A percentile compares a stretch with the other conserved stretches of the same genome.
These are phyloP conservation scores for Phyllotreta cruciferae DNA, from an alignment of 2,888 invertebrate genomes.

Conservation along the genomic window DNA sequence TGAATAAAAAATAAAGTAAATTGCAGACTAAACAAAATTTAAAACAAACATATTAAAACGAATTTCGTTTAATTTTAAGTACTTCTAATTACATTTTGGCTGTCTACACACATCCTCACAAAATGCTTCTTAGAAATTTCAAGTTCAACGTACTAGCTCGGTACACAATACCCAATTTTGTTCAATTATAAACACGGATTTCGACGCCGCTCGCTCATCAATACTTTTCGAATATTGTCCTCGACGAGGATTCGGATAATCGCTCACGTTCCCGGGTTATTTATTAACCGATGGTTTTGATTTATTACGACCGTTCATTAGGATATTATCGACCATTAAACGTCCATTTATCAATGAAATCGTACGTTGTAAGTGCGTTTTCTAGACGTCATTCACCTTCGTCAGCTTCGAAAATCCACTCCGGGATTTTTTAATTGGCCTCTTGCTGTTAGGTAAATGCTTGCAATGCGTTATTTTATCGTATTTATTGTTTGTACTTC, in stretches of 20 bases:
- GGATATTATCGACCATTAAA: slow-evolving; percentile 12
- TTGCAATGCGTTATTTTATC: neutral
- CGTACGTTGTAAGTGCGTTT: neutral
- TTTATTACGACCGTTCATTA: slow-evolving; percentile 11
- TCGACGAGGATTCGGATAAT: no score
- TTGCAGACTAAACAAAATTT: neutral
- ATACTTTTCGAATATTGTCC: no score
- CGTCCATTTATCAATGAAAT: slow-evolving; percentile 6
- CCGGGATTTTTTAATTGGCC: slow-evolving; percentile 31
- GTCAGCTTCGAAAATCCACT: slow-evolving; percentile 17
- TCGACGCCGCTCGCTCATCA: no score
- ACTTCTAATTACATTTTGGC: neutral
- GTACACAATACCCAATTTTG: no score
- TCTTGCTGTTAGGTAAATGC: slow-evolving; percentile 20
- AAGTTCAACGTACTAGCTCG: no score
- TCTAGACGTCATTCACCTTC: slow-evolving; percentile 10
- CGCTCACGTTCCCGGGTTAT: neutral
- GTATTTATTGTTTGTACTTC: neutral
- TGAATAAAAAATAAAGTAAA: no score
- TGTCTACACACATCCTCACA: no score
- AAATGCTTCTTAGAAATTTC: no score
- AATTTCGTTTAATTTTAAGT: slow-evolving; percentile 2
- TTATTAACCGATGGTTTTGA: slow-evolving; percentile 8
- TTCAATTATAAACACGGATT: neutral
- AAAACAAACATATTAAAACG: slow-evolving; percentile 2